These are phyloP conservation scores for Microtus pennsylvanicus DNA, from an alignment of 2,113 vertebrate species.

Conservation along the genomic window DNA sequence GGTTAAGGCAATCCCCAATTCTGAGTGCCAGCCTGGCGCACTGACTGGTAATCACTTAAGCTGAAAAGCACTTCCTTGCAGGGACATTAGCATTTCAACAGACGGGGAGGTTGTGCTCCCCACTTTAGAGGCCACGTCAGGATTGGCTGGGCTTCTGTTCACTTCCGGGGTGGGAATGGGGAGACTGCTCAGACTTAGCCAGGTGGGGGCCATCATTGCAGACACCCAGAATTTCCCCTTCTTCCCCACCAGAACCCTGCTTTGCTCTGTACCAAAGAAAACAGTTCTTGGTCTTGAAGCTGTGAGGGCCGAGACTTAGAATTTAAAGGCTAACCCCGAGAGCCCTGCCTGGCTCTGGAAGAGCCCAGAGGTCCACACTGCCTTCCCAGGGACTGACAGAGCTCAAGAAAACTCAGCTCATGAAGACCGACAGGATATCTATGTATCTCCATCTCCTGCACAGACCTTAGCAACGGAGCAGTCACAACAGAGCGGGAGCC, in stretches of 20 bases:
- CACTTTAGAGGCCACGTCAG: neutral
- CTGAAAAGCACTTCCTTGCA: slow-evolving; percentile 56
- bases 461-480: neutral
- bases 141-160: neutral
- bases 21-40: neutral
- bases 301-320: slow-evolving; percentile 22
- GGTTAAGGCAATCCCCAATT: slow-evolving; percentile 45
- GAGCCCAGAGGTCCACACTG: neutral
- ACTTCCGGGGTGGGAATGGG: neutral
- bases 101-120: neutral
- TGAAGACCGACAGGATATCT: fast-evolving
- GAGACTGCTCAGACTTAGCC: neutral
- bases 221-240: neutral
- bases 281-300: neutral
- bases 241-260: neutral
- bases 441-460: neutral
- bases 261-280: neutral
- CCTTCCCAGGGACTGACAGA: neutral
- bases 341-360: neutral
- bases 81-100: slow-evolving; percentile 46
- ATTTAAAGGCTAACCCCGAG: slow-evolving; percentile 6
- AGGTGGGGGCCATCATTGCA: neutral
- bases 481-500: neutral
- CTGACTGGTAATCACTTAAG: slow-evolving; percentile 63
- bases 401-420: neutral